Evolutionary conservation across 1,140 invertebrate species (phyloP).

Genomic region (Zaprionus kolodkinae): DNA sequence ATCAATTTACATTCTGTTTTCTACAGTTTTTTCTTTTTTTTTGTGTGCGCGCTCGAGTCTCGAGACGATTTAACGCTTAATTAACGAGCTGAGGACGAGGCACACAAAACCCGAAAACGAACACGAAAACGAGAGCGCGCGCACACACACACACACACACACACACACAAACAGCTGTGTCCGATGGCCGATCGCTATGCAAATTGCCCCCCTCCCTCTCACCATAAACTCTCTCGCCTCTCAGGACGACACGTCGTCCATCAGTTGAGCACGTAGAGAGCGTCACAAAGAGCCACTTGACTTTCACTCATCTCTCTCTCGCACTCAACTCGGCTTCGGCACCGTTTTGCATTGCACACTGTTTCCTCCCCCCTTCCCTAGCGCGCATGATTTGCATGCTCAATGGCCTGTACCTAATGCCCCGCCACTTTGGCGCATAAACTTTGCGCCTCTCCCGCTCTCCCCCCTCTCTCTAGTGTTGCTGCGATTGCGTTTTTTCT

Average conservation of each 20-base stretch:
- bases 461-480: not conserved
- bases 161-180: slow-evolving; percentile 14
- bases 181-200: slow-evolving; percentile 59
- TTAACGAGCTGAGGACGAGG: slow-evolving; percentile 55
- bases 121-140: slow-evolving; percentile 17
- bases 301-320: slow-evolving; percentile 64
- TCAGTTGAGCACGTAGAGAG: slow-evolving; percentile 24
- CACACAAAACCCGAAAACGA: slow-evolving; percentile 26
- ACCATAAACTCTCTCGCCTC: slow-evolving; percentile 18
- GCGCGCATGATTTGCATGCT: slow-evolving; percentile 47
- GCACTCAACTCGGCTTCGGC: slow-evolving; percentile 23
- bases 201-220: slow-evolving; percentile 50
- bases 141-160: not conserved
- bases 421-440: slow-evolving; percentile 55
- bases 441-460: slow-evolving; percentile 42
- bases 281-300: slow-evolving; percentile 72
- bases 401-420: slow-evolving; percentile 56
- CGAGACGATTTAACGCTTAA: slow-evolving; percentile 75
- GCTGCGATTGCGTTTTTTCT: not conserved
- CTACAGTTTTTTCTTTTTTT: slow-evolving; percentile 33
- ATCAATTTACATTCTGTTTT: slow-evolving; percentile 65
- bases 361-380: not conserved
- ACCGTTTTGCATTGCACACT: slow-evolving; percentile 1
- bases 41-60: slow-evolving; percentile 34
- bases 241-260: too few species aligned